These are phyloP conservation scores for Onthophagus sagittarius DNA, from an alignment of 2,888 invertebrate genomes.

Conservation along the genomic window DNA sequence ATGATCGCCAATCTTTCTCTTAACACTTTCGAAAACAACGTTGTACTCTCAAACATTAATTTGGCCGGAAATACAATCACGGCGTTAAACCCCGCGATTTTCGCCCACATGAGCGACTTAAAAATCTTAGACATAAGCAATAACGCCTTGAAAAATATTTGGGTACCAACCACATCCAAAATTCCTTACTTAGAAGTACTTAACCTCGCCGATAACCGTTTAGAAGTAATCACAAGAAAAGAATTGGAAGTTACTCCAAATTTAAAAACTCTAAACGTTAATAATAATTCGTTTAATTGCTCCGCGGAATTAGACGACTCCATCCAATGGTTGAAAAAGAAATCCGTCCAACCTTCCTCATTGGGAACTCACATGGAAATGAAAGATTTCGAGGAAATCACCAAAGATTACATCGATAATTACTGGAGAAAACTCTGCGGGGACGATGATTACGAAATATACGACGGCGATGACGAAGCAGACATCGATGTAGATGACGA, in stretches of 20 bases:
- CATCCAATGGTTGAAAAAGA: conserved; percentile 60
- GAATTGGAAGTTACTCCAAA: conserved; percentile 59
- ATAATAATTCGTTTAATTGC: conserved; percentile 66
- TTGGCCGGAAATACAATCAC: conserved; percentile 70
- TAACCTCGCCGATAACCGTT: conserved; percentile 55
- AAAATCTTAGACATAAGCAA: conserved; percentile 68
- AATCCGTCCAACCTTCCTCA: conserved; percentile 55
- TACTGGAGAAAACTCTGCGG: conserved; percentile 14
- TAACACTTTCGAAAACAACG: conserved; percentile 64
- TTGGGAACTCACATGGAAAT: conserved; percentile 29
- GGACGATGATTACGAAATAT: conserved; percentile 2
- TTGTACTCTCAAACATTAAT: conserved; percentile 61
- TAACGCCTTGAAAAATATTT: conserved; percentile 62
- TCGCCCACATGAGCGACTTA: conserved; percentile 59
- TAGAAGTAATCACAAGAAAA: conserved; percentile 54
- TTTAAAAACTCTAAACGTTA: conserved; percentile 58
- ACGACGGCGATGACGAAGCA: conserved; percentile 46
- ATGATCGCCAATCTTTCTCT: conserved; percentile 58
- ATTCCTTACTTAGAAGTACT: conserved; percentile 46
- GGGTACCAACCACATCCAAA: conserved; percentile 48
- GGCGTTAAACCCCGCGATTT: conserved; percentile 63
- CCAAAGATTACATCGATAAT: conserved; percentile 13
- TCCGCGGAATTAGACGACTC: conserved; percentile 64
- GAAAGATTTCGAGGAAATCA: not conserved
- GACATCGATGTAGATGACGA: conserved; percentile 46